A percentile compares a stretch with the other conserved stretches of the same genome.
These are phyloP conservation scores for Ciconia maguari DNA, from an alignment of 2,113 vertebrate genomes.

Conservation along the genomic window DNA sequence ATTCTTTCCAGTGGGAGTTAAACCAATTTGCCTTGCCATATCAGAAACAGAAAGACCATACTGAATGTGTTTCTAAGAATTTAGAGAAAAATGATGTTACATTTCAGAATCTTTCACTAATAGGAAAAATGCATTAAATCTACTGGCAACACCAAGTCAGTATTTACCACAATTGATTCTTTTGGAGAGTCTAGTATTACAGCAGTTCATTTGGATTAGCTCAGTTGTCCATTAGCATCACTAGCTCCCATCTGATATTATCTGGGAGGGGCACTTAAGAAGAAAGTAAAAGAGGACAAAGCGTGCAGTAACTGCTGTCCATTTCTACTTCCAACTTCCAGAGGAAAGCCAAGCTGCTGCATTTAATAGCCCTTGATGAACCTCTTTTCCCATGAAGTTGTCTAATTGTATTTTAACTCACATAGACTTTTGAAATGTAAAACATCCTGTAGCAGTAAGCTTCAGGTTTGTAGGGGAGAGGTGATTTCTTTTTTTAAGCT, in stretches of 20 bases:
- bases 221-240: not conserved
- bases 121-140: not conserved
- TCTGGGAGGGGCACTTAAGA: not conserved
- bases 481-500: not conserved
- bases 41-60: not conserved
- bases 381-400: not conserved
- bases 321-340: not conserved
- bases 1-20: not conserved
- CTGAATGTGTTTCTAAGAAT: not conserved
- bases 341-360: not conserved
- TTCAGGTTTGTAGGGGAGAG: conserved; percentile 25
- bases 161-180: not conserved
- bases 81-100: not conserved
- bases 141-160: not conserved
- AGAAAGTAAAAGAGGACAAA: not conserved
- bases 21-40: not conserved
- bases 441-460: not conserved
- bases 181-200: not conserved
- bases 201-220: not conserved
- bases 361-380: not conserved
- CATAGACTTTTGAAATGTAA: conserved; percentile 7
- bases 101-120: not conserved
- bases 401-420: conserved; percentile 1
- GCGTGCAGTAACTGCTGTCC: not conserved
- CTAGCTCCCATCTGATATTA: not conserved